Conservation (phyloP, 2,797 vertebrate species). For the Lepus oiostolus region DNA sequence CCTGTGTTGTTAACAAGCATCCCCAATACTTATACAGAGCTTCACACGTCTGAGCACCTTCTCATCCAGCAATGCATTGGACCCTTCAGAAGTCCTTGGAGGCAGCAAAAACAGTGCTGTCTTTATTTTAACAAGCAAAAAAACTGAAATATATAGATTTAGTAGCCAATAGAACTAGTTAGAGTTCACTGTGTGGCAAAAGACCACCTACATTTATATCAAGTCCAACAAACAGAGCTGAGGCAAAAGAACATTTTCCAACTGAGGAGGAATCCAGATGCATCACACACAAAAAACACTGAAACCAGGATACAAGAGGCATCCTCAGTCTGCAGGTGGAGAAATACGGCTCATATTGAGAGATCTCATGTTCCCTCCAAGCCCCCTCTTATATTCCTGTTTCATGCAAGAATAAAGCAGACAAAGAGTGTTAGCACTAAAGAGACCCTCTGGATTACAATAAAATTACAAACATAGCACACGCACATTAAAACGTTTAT, state of each 20-base stretch:
- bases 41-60: not conserved
- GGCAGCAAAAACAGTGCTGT: not conserved
- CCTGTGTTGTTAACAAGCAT: not conserved
- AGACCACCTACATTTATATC: not conserved
- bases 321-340: not conserved
- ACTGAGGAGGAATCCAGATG: not conserved
- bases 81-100: not conserved
- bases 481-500: not conserved
- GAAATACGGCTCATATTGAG: not conserved
- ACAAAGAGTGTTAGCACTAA: not conserved
- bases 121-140: not conserved
- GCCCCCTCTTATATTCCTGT: not conserved
- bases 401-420: slow-evolving; percentile 31
- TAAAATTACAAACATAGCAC: no score
- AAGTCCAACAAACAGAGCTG: not conserved
- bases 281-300: not conserved
- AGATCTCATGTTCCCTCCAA: not conserved
- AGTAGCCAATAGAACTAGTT: not conserved
- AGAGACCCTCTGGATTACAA: not conserved
- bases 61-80: not conserved
- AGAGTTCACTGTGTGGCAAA: not conserved
- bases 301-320: not conserved
- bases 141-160: not conserved
- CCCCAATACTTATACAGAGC: not conserved
- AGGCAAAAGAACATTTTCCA: not conserved